Evolutionary conservation across 92 coral and sea anemone species (phyloP).

Genomic region (Zoanthus sociatus): DNA sequence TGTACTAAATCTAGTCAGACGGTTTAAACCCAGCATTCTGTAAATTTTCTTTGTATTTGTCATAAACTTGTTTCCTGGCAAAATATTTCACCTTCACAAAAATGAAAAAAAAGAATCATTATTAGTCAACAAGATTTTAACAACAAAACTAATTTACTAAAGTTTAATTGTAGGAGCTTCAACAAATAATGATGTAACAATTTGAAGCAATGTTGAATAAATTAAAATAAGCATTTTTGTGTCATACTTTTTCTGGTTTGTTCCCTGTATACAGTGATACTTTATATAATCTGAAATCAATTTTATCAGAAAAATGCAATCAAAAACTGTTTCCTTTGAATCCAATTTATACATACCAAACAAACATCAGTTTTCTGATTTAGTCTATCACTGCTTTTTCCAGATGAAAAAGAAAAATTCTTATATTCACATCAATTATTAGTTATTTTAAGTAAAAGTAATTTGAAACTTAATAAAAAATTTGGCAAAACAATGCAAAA

Average conservation of each 20-base stretch:
- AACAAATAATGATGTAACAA: neutral
- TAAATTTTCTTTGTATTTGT: constrained; percentile 40
- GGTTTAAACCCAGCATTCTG: constrained; percentile 41
- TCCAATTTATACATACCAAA: too few species aligned
- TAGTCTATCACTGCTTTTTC: too few species aligned
- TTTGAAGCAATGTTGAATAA: neutral
- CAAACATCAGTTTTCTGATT: too few species aligned
- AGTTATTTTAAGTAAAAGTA: too few species aligned
- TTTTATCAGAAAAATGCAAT: neutral
- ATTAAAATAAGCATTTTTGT: neutral
- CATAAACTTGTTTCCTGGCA: constrained; percentile 46
- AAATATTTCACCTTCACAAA: constrained; percentile 30
- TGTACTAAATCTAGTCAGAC: constrained; percentile 7
- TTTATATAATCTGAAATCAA: neutral
- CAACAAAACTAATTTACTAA: neutral
- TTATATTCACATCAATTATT: too few species aligned
- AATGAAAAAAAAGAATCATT: neutral
- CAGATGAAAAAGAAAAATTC: too few species aligned
- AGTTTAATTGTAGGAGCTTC: neutral
- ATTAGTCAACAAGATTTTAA: neutral
- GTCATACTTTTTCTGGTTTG: neutral
- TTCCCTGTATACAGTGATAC: neutral
- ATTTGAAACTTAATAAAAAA: too few species aligned
- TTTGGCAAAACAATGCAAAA: too few species aligned
- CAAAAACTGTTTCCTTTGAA: neutral